Conservation (phyloP, 2,888 invertebrate genomes). For the Ophioninae sp. region DNA sequence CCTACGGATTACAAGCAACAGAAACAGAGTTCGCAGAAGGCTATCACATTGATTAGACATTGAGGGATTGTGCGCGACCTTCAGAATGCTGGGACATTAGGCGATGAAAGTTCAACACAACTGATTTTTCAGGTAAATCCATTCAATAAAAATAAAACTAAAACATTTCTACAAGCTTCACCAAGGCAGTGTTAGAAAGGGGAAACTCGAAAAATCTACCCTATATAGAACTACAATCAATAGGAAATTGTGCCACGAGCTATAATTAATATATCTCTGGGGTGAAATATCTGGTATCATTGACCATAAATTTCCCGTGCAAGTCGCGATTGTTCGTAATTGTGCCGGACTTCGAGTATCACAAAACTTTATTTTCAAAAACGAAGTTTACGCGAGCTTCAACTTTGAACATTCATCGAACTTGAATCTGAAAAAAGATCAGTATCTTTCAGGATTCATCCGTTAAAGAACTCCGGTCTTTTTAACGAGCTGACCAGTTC, state of each 20-base stretch:
- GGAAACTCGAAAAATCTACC: background rate
- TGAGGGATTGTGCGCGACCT: too few relatives aligned
- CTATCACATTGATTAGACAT: too few relatives aligned
- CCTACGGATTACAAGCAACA: too few relatives aligned
- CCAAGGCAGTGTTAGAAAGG: background rate
- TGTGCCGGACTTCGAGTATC: background rate
- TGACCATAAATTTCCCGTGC: background rate
- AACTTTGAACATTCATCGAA: too few relatives aligned
- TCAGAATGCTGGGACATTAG: too few relatives aligned
- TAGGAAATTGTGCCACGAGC: background rate
- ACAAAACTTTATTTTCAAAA: background rate
- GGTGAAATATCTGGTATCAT: background rate
- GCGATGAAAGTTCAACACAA: background rate
- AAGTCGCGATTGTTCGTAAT: background rate
- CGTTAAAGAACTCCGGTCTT: constrained; percentile 6
- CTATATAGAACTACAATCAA: background rate
- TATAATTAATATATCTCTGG: background rate
- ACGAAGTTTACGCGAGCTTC: background rate
- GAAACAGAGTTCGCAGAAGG: too few relatives aligned
- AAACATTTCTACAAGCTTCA: too few relatives aligned
- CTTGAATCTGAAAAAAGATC: too few relatives aligned
- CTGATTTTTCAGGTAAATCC: background rate
- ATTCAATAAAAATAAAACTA: too few relatives aligned
- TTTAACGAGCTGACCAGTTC: constrained; percentile 18
- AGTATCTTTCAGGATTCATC: background rate